These are phyloP conservation scores for Podarcis cretensis DNA, from an alignment of 2,113 vertebrate species.

Conservation along the genomic window DNA sequence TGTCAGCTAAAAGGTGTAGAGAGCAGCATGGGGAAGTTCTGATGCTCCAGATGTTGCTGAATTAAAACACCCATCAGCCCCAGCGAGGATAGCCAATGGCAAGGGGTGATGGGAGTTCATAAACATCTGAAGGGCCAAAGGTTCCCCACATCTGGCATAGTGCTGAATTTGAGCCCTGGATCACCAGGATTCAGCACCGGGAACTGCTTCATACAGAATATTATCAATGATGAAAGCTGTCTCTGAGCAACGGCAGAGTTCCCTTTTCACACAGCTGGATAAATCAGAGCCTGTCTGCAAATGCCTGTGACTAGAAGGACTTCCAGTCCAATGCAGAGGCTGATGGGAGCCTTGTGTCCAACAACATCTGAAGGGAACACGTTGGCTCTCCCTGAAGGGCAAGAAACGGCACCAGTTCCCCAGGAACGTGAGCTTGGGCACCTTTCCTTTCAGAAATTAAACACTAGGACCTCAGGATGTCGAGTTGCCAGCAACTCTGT, in stretches of 20 bases:
- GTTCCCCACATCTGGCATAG: not conserved
- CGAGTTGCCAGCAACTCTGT: not conserved
- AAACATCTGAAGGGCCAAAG: too few species aligned
- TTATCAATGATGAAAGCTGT: not conserved
- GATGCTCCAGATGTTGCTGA: too few species aligned
- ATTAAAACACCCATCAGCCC: too few species aligned
- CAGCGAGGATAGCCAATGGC: too few species aligned
- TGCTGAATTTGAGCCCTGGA: not conserved
- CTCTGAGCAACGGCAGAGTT: not conserved
- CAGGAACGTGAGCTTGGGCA: not conserved
- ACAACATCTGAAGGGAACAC: too few species aligned
- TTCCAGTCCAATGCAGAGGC: not conserved
- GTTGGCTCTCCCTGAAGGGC: too few species aligned
- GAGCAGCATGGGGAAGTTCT: too few species aligned
- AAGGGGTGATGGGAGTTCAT: too few species aligned
- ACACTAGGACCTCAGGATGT: not conserved
- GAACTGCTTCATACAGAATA: not conserved
- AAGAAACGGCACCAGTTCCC: not conserved
- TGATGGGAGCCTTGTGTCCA: too few species aligned
- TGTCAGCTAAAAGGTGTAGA: not conserved
- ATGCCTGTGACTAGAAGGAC: not conserved
- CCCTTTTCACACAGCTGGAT: not conserved
- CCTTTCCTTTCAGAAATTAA: not conserved
- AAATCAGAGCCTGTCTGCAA: not conserved
- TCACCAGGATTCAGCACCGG: not conserved